A percentile compares a stretch with the other conserved stretches of the same genome.
phyloP scores from a whole-genome alignment of 2,797 vertebrate genomes.

The Myotis pilosus region DNA sequence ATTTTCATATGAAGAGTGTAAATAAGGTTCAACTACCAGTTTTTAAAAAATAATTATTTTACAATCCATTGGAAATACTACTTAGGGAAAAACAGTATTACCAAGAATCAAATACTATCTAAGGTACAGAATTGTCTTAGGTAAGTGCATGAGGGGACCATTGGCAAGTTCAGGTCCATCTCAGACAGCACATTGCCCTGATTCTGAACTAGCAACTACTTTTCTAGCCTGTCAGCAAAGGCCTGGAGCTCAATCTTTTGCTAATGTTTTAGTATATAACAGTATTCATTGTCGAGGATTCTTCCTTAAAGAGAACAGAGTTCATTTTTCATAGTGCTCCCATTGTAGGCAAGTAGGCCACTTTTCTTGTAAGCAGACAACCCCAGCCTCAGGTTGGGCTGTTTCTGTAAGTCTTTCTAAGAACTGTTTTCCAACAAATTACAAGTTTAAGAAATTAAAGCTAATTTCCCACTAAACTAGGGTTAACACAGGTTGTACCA shows the following conservation, averaged over 20 bases:
- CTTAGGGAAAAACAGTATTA: background rate
- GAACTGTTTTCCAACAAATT: background rate
- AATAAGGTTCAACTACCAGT: background rate
- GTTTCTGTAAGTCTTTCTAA: background rate
- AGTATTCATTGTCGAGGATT: background rate
- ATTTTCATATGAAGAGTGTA: background rate
- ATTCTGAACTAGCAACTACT: background rate
- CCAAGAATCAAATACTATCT: background rate
- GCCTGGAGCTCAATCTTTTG: background rate
- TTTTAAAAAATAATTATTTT: background rate
- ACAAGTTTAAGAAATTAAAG: background rate
- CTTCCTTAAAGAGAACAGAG: background rate
- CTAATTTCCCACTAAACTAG: background rate
- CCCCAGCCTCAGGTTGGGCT: background rate
- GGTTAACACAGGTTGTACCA: background rate
- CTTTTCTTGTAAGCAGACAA: background rate
- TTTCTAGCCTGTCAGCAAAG: background rate
- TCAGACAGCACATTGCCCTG: background rate
- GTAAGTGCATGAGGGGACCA: background rate
- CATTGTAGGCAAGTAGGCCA: background rate
- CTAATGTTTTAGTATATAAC: background rate
- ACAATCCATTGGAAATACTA: background rate
- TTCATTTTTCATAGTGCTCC: background rate
- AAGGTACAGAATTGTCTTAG: background rate
- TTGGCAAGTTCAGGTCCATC: too few relatives aligned